Conservation (phyloP, 2,113 vertebrate genomes). For the Pao palembangensis region DNA sequence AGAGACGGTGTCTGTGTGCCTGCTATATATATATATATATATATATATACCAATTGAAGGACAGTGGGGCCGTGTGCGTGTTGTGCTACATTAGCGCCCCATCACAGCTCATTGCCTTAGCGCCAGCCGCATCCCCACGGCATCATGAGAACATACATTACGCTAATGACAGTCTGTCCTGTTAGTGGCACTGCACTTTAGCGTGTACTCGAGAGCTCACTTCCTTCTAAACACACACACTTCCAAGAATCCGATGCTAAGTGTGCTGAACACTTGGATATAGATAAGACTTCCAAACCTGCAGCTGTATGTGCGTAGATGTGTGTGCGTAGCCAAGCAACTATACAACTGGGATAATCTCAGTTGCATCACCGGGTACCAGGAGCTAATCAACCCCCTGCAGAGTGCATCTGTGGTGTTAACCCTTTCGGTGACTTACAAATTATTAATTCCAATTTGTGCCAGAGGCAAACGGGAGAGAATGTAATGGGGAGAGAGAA, state of each 20-base stretch:
- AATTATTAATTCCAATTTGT: constrained; percentile 48
- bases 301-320: constrained; percentile 3
- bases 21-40: too few species aligned
- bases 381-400: constrained; percentile 47
- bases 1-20: not conserved
- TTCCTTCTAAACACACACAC: not conserved
- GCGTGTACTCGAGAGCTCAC: constrained; percentile 4
- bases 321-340: constrained; percentile 8
- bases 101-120: constrained; percentile 71
- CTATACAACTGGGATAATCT: constrained; percentile 43
- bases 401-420: constrained; percentile 30
- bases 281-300: constrained; percentile 14
- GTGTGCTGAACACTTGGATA: constrained; percentile 23
- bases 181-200: constrained; percentile 40
- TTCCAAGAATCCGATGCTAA: constrained; percentile 27
- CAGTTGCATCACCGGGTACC: constrained; percentile 20
- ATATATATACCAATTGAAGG: too few species aligned
- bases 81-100: constrained; percentile 66
- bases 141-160: constrained; percentile 67
- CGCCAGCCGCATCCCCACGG: constrained; percentile 50
- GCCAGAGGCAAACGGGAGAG: constrained; percentile 16
- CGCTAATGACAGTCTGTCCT: constrained; percentile 60
- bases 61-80: constrained; percentile 25
- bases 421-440: constrained; percentile 49
- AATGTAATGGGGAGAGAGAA: constrained; percentile 1